Percentiles rank a stretch among this genome's conserved stretches.
Conservation (phyloP, 1,140 invertebrate genomes). For the Mercenaria mercenaria region DNA sequence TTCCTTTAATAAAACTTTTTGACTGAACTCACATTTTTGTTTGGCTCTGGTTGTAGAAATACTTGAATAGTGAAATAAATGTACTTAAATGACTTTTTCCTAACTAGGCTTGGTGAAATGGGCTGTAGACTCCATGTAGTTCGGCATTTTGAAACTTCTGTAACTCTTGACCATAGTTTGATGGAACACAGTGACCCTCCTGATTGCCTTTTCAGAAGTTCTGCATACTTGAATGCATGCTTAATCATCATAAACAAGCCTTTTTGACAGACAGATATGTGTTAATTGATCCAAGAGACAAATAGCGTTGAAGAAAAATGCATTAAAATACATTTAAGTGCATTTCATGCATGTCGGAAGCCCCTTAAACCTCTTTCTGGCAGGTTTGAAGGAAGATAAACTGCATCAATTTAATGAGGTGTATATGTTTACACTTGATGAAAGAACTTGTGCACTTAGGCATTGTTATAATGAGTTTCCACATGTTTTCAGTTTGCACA, state of each 20-base stretch:
- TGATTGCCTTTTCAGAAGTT: not conserved
- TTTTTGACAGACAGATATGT: conserved; percentile 12
- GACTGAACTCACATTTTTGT: too few species aligned
- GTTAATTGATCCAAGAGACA: conserved; percentile 15
- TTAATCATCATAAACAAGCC: not conserved
- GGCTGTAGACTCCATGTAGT: too few species aligned
- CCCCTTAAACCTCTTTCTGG: not conserved
- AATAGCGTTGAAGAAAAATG: not conserved
- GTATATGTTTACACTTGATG: not conserved
- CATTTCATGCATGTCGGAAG: conserved; percentile 2
- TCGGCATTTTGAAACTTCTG: too few species aligned
- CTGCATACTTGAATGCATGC: conserved; percentile 2
- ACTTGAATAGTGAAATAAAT: too few species aligned
- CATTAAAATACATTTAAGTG: conserved; percentile 4
- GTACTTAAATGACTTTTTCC: too few species aligned
- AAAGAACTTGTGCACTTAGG: conserved; percentile 8
- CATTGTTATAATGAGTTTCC: not conserved
- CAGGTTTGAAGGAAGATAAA: not conserved
- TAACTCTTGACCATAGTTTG: too few species aligned
- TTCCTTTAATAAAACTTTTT: too few species aligned
- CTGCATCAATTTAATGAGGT: conserved; percentile 7
- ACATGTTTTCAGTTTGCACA: not conserved
- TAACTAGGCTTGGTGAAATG: too few species aligned
- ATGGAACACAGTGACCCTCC: not conserved
- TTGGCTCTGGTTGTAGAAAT: too few species aligned